These are phyloP conservation scores for Didymodactylos carnosus DNA, from an alignment of 2,888 invertebrate genomes.

Conservation along the genomic window DNA sequence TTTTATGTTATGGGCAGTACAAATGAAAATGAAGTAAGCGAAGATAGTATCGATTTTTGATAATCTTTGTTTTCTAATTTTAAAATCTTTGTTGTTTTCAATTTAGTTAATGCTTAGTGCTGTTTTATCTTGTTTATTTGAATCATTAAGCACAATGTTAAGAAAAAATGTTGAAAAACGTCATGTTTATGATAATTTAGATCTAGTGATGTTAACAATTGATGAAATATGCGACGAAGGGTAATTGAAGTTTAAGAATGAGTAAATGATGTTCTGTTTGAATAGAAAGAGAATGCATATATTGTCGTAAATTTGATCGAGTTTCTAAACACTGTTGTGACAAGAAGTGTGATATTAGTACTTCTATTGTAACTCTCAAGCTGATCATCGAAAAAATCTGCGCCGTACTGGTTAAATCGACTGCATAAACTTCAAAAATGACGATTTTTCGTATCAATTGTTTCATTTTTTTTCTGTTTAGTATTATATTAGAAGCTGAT, in stretches of 20 bases:
- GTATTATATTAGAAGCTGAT: constrained; percentile 85
- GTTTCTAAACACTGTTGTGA: too few species aligned
- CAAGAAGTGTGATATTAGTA: too few species aligned
- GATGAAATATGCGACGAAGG: constrained; percentile 98
- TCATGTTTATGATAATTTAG: constrained; percentile 70
- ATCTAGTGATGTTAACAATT: constrained; percentile 79
- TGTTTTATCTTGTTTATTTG: constrained; percentile 78
- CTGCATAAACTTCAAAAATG: too few species aligned
- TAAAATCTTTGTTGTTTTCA: constrained; percentile 15
- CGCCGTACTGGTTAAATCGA: too few species aligned
- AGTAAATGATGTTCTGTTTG: too few species aligned
- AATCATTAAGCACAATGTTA: constrained; percentile 75
- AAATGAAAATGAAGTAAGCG: constrained; percentile 75
- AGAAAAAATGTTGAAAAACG: constrained; percentile 86
- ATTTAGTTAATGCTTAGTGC: constrained; percentile 69
- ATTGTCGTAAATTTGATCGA: too few species aligned
- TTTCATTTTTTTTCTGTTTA: constrained; percentile 30
- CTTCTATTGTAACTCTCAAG: too few species aligned
- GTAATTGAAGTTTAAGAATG: too few species aligned
- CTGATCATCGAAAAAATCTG: too few species aligned
- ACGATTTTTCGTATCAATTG: too few species aligned
- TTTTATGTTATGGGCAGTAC: constrained; percentile 92
- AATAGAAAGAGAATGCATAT: too few species aligned
- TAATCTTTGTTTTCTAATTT: neutral
- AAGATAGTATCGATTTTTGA: neutral